A percentile compares a stretch with the other conserved stretches of the same genome.
phyloP scores from a whole-genome alignment of 2,888 invertebrate genomes.

The Clanis bilineata region DNA sequence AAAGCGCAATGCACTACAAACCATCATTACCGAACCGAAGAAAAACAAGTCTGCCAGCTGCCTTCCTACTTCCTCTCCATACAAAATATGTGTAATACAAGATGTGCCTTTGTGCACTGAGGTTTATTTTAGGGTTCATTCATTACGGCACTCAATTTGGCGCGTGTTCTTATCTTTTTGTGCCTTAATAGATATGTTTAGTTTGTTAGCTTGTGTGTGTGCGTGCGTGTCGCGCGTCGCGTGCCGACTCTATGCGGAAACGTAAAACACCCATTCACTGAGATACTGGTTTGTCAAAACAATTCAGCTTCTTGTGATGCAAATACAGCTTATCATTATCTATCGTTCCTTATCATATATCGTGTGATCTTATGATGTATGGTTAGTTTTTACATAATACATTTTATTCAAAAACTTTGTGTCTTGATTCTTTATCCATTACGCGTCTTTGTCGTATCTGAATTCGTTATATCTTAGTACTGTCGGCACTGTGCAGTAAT shows the following conservation, averaged over 20 bases:
- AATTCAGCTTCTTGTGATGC: neutral
- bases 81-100: conserved; percentile 77
- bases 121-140: conserved; percentile 75
- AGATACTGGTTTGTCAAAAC: conserved; percentile 7
- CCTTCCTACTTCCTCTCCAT: conserved; percentile 77
- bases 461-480: no score
- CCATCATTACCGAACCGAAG: conserved; percentile 73
- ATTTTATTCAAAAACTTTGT: neutral
- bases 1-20: conserved; percentile 71
- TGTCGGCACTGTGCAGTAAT: no score
- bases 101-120: conserved; percentile 64
- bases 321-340: neutral
- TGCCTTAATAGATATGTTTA: conserved; percentile 36
- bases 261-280: neutral
- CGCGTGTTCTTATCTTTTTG: conserved; percentile 77
- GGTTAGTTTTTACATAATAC: neutral
- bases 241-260: conserved; percentile 27
- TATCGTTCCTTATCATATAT: neutral
- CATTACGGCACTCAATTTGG: conserved; percentile 75
- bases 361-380: neutral
- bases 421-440: neutral
- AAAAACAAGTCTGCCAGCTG: conserved; percentile 76
- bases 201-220: conserved; percentile 27
- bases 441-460: no score
- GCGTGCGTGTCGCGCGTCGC: conserved; percentile 43